Percentiles rank a stretch among this genome's conserved stretches.
These are phyloP conservation scores for Pangasius sanitwongsei DNA, from an alignment of 2,797 vertebrate species.

Conservation along the genomic window DNA sequence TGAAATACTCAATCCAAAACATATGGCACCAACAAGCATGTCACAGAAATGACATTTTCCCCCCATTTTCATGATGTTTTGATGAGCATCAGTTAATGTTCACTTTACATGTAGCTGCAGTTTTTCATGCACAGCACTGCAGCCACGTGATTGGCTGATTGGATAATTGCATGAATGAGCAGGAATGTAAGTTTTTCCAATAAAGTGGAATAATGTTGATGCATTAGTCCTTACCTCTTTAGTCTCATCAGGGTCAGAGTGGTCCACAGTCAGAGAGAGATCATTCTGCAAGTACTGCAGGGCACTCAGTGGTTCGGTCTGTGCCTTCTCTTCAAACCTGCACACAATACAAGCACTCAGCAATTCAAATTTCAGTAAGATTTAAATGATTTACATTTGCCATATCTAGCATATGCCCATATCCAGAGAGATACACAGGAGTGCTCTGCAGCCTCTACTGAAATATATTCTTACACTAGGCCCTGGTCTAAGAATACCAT, in stretches of 20 bases:
- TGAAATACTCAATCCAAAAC: neutral
- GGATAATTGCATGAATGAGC: neutral
- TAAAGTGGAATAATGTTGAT: neutral
- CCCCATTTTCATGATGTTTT: neutral
- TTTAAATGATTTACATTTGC: neutral
- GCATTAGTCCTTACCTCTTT: constrained; percentile 84
- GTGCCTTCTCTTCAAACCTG: constrained; percentile 98
- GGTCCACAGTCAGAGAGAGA: constrained; percentile 95
- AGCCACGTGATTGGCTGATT: neutral
- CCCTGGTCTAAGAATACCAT: neutral
- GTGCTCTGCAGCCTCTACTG: neutral
- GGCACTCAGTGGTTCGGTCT: constrained; percentile 91
- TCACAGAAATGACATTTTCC: neutral
- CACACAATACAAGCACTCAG: constrained; percentile 13
- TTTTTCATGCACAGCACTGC: neutral
- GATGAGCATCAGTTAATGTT: neutral
- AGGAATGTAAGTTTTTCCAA: neutral
- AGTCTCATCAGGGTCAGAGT: constrained; percentile 94
- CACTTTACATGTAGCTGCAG: neutral
- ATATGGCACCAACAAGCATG: too few species aligned
- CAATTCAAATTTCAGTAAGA: neutral
- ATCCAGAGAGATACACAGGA: neutral
- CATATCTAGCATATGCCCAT: neutral
- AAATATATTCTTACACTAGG: neutral
- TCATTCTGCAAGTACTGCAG: constrained; percentile 98